Evolutionary conservation across 1,140 invertebrate genomes (phyloP), one percentile per base, ranked within the genome.

Genomic region (Drosophila dunni): DNA sequence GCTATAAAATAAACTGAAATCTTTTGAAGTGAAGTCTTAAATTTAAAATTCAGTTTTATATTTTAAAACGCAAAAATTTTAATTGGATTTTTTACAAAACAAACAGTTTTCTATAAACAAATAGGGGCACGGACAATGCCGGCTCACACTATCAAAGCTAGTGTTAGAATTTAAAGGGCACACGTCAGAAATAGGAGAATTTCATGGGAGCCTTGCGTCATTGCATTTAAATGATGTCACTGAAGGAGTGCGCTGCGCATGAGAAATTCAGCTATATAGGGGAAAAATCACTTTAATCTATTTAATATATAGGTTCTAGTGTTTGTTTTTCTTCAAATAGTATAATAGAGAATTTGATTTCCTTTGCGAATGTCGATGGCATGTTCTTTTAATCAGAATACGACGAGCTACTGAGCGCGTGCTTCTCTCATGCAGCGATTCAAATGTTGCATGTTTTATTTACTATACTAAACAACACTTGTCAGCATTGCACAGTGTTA

Each of bases 151-250:
- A 40, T 9, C 38, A 10, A 8, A 7, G 2, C 38, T 40, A 40
- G 20, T 44, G 24, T 13, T 10, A 50, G 20, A 38, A 36, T 46
- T 53, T 15, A 24, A 57, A 38, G 2, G 8, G 20, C 44, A 68
- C 64, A 66, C 66, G 70, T 57, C 66, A 70, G 78, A 71, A 24
- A n/a, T 24, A 71, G 34, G 11, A 15, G 29, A 20, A 36, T 64
- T 9, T 66, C 51, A 17, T 60, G 9, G 9, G 24, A 53, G 62
- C 34, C 74, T 70, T 69, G 64, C 69, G 70, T 78, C 72, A 81
- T 84, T 68, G 50, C 63, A 79, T 60, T 53, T 13, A 42, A 29
- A 51, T 77, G 74, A 84, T 83, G 71, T 84, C 77, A 80, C 48
- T 24, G 40, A n/a, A 3, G 53, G 68, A 56, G 77, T 67, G 57